A percentile compares a stretch with the other conserved stretches of the same genome.
phyloP scores from a whole-genome alignment of 2,888 invertebrate species.

The Melolontha melolontha region DNA sequence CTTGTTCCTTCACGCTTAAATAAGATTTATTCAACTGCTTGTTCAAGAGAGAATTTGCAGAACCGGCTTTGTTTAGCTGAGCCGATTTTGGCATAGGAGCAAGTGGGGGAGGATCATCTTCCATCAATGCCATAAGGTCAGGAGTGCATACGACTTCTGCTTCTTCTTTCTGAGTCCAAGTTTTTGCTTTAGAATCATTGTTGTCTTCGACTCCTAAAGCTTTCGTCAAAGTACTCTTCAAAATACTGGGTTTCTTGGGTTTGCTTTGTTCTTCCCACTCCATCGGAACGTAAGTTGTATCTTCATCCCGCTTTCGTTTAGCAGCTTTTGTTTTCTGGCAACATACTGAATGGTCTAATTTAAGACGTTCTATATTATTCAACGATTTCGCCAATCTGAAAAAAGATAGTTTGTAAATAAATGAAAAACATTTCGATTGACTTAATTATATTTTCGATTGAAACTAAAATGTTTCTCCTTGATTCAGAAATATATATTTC shows the following conservation, averaged over 20 bases:
- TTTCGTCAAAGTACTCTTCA: constrained; percentile 45
- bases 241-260: constrained; percentile 53
- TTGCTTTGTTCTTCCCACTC: constrained; percentile 47
- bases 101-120: constrained; percentile 41
- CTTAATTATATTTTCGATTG: too few relatives aligned
- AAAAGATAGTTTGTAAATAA: constrained; percentile 41
- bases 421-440: neutral
- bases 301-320: constrained; percentile 45
- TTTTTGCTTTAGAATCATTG: neutral
- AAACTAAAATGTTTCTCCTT: too few relatives aligned
- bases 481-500: too few relatives aligned
- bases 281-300: constrained; percentile 46
- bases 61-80: neutral
- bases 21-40: constrained; percentile 2
- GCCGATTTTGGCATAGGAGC: constrained; percentile 7
- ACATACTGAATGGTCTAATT: constrained; percentile 55
- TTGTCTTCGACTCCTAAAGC: neutral
- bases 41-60: neutral
- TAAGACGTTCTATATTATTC: constrained; percentile 61
- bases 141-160: constrained; percentile 74
- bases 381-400: constrained; percentile 66
- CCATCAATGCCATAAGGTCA: constrained; percentile 62
- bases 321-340: constrained; percentile 58
- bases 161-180: constrained; percentile 55
- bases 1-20: constrained; percentile 1